Conservation (phyloP, 2,888 invertebrate genomes). For the Hydrotaea diabolus region DNA sequence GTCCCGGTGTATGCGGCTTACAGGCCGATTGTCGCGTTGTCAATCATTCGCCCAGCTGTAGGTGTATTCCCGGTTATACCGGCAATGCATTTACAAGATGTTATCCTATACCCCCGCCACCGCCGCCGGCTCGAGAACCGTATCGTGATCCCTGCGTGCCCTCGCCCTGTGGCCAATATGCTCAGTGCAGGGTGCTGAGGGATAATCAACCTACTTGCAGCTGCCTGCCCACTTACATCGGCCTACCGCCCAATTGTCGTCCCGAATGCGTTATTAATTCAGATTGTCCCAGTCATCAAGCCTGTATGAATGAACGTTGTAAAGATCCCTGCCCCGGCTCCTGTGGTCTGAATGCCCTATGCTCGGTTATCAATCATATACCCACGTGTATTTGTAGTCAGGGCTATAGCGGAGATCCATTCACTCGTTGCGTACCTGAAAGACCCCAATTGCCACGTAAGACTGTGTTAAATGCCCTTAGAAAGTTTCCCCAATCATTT, state of each 20-base stretch:
- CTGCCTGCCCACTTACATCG: constrained; percentile 84
- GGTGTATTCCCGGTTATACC: constrained; percentile 84
- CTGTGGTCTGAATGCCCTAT: constrained; percentile 87
- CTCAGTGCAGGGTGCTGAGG: constrained; percentile 84
- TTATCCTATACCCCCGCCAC: constrained; percentile 81
- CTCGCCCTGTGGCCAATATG: constrained; percentile 87
- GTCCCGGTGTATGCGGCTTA: constrained; percentile 84
- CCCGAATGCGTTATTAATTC: constrained; percentile 87
- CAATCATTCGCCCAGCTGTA: constrained; percentile 83
- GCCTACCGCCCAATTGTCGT: constrained; percentile 86
- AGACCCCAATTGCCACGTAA: constrained; percentile 71
- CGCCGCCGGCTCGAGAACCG: constrained; percentile 69
- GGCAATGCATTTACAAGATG: constrained; percentile 89
- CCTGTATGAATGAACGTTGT: constrained; percentile 87
- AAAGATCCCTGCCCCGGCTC: constrained; percentile 87
- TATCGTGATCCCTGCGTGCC: constrained; percentile 84
- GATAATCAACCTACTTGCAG: constrained; percentile 84
- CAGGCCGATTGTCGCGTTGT: constrained; percentile 83
- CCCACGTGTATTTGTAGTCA: constrained; percentile 86
- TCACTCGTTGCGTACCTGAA: constrained; percentile 83
- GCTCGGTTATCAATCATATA: constrained; percentile 87
- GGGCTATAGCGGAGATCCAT: constrained; percentile 86
- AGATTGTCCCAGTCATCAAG: constrained; percentile 85
- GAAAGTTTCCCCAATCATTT: neutral
- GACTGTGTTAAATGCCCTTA: constrained; percentile 52